These are phyloP conservation scores for Heteromormyrus szaboi DNA, from an alignment of 2,797 vertebrate species.

Conservation along the genomic window DNA sequence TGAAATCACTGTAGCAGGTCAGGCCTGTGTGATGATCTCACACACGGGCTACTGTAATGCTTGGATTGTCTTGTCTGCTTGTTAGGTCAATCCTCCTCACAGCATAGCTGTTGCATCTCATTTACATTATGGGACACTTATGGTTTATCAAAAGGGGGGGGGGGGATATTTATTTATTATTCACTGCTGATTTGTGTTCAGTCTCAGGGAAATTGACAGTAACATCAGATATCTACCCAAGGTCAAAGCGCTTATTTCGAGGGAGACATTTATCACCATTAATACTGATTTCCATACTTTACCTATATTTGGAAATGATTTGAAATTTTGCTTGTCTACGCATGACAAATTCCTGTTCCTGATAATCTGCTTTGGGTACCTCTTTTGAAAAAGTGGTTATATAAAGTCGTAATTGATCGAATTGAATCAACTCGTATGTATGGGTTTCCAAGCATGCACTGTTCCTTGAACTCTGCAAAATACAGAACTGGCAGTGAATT, in stretches of 20 bases:
- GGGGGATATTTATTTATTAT: neutral
- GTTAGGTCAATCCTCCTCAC: neutral
- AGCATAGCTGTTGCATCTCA: neutral
- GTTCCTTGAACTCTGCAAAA: neutral
- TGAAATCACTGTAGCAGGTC: neutral
- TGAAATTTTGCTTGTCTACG: neutral
- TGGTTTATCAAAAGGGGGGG: neutral
- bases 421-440: neutral
- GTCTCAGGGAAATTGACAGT: neutral
- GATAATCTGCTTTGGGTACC: neutral
- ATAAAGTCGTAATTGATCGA: neutral
- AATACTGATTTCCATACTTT: neutral
- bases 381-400: neutral
- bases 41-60: neutral
- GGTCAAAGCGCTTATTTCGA: neutral
- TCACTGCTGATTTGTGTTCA: neutral
- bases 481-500: neutral
- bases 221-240: neutral
- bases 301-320: neutral
- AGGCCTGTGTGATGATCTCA: neutral
- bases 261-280: neutral
- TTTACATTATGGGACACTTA: neutral
- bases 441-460: neutral
- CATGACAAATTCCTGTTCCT: neutral
- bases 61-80: neutral